These are phyloP conservation scores for Amazona guildingii DNA, from an alignment of 2,113 vertebrate species.

Conservation along the genomic window DNA sequence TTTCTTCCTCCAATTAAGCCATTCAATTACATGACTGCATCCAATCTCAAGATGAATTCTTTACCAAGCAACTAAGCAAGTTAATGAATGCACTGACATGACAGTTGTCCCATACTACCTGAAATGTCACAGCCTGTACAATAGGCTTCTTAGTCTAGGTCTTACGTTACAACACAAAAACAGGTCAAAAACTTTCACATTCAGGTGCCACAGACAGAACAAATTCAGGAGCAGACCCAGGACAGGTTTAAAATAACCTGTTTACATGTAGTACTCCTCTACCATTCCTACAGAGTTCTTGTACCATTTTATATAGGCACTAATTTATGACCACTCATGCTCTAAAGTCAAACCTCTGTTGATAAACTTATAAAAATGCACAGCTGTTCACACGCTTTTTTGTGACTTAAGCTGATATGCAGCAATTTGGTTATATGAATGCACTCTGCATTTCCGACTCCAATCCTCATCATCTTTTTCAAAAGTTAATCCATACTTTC, in stretches of 20 bases:
- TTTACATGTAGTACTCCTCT: neutral
- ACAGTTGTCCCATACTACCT: neutral
- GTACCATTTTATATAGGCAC: neutral
- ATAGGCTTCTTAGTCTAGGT: neutral
- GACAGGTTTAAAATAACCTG: neutral
- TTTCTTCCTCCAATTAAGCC: neutral
- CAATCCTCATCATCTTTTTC: neutral
- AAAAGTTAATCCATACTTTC: neutral
- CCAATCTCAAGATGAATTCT: neutral
- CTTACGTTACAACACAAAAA: neutral
- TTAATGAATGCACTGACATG: neutral
- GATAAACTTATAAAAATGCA: neutral
- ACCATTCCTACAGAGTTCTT: neutral
- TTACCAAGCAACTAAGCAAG: neutral
- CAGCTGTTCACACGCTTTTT: neutral
- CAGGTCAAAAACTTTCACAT: neutral
- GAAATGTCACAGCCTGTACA: neutral
- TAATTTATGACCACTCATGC: neutral
- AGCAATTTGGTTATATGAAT: accelerated
- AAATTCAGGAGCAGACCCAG: neutral
- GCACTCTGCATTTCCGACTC: neutral
- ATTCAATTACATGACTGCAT: neutral
- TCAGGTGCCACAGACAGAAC: neutral
- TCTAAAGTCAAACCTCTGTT: neutral
- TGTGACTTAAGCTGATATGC: neutral